phyloP scores from a whole-genome alignment of 2,888 invertebrate genomes.

The Palloptera scutellata region DNA sequence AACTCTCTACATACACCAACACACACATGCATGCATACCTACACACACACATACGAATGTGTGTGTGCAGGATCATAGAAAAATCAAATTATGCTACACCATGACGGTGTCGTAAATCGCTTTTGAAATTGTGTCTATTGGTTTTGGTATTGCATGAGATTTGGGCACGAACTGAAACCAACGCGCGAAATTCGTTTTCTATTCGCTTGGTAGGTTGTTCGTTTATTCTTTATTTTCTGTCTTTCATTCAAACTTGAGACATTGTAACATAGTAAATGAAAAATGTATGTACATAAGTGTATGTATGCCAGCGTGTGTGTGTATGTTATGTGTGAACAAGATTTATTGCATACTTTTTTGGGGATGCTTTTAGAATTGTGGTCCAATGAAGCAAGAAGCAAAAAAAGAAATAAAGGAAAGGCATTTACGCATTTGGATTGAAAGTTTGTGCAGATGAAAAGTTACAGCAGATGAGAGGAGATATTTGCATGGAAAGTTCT shows the following conservation, averaged over 20 bases:
- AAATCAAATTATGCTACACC: constrained; percentile 3
- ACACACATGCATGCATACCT: neutral
- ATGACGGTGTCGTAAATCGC: neutral
- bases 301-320: no score
- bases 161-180: neutral
- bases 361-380: neutral
- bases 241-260: neutral
- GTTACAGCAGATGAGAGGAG: no score
- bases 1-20: neutral
- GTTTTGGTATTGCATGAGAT: neutral
- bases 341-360: constrained; percentile 2
- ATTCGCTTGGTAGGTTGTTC: neutral
- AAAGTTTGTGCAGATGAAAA: no score
- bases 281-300: neutral
- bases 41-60: neutral
- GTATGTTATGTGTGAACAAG: neutral
- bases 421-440: no score
- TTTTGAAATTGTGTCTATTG: neutral
- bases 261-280: neutral
- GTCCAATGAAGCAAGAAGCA: no score
- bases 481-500: no score
- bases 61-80: neutral
- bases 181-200: neutral
- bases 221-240: neutral
- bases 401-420: no score